These are phyloP conservation scores for Atherinomorus stipes DNA, from an alignment of 2,113 vertebrate genomes.

Conservation along the genomic window DNA sequence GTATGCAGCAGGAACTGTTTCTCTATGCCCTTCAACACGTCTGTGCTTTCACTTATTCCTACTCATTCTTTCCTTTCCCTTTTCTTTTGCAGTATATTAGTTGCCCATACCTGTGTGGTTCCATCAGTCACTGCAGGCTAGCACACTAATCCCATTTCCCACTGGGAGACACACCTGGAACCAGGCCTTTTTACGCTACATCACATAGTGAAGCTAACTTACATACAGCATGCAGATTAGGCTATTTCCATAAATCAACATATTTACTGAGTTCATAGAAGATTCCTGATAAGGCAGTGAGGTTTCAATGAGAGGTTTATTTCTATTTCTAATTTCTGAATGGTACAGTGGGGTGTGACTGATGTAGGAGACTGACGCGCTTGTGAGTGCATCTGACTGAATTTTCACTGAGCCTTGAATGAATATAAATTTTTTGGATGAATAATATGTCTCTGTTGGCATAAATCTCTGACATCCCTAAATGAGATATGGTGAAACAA, in stretches of 20 bases:
- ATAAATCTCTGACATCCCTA: neutral
- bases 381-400: neutral
- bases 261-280: neutral
- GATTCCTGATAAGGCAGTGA: neutral
- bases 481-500: neutral
- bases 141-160: slow-evolving; percentile 35
- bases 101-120: slow-evolving; percentile 37
- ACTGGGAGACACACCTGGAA: slow-evolving; percentile 12
- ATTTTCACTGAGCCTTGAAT: neutral
- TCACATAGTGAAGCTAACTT: slow-evolving; percentile 20
- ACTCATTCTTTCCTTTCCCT: neutral
- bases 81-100: slow-evolving; percentile 4
- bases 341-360: neutral
- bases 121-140: slow-evolving; percentile 27
- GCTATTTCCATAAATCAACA: neutral
- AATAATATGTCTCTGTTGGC: neutral
- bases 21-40: no score
- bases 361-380: neutral
- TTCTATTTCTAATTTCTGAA: neutral
- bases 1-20: no score
- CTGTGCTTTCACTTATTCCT: neutral
- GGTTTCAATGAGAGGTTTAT: neutral
- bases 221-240: slow-evolving; percentile 2
- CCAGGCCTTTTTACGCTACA: slow-evolving; percentile 5
- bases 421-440: neutral